Conservation (phyloP, 2,888 invertebrate species). For the Rhagonycha fulva region DNA sequence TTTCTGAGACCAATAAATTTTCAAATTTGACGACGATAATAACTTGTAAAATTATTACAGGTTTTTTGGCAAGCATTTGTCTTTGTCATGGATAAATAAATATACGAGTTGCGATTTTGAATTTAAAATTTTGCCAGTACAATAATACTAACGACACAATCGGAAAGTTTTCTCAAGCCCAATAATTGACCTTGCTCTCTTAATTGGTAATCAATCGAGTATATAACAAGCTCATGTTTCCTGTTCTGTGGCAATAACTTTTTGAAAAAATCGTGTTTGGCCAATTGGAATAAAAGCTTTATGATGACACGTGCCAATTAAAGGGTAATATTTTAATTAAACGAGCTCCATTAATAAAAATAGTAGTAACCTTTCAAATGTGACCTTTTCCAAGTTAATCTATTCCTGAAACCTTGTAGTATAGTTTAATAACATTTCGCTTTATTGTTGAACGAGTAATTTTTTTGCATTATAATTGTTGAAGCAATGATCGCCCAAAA, state of each 20-base stretch:
- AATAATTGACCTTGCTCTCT: neutral
- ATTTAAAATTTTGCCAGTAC: neutral
- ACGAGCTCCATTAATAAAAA: neutral
- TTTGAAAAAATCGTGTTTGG: neutral
- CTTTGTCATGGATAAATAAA: neutral
- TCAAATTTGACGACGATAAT: neutral
- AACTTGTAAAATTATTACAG: neutral
- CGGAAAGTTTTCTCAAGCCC: neutral
- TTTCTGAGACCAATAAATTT: neutral
- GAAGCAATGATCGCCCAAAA: neutral
- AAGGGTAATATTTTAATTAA: neutral
- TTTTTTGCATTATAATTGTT: neutral
- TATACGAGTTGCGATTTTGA: neutral
- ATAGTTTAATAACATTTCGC: slow-evolving; percentile 3
- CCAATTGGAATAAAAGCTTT: neutral
- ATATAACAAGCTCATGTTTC: neutral
- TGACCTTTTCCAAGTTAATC: neutral
- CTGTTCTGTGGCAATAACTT: neutral
- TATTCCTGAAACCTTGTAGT: neutral
- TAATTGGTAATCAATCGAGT: neutral
- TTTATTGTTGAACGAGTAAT: neutral
- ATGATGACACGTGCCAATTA: neutral
- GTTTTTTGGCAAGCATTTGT: neutral
- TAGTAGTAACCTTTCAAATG: neutral
- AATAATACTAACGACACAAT: neutral